These are phyloP conservation scores for Catharus ustulatus DNA, from an alignment of 2,797 vertebrate species.

Conservation along the genomic window DNA sequence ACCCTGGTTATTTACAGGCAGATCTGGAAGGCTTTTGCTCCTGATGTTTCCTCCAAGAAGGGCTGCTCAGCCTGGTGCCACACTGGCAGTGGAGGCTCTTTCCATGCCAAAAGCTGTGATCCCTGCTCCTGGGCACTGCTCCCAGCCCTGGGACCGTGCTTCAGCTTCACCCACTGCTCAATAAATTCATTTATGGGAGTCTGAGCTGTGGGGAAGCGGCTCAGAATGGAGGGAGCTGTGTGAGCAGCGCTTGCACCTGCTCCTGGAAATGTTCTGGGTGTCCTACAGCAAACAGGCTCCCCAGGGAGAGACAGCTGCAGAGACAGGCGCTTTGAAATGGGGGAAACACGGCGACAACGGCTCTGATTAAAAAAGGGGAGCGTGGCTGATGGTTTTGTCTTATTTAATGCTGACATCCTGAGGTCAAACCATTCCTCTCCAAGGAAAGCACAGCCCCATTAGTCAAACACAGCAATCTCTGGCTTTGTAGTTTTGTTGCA, in stretches of 20 bases:
- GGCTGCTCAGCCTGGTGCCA: accelerated
- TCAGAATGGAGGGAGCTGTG: not conserved
- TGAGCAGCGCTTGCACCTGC: not conserved
- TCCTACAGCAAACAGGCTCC: not conserved
- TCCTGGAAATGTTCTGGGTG: not conserved
- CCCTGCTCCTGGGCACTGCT: not conserved
- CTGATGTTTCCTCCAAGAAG: not conserved
- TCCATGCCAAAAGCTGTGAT: not conserved
- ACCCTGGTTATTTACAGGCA: not conserved
- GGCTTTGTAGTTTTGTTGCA: constrained; percentile 43
- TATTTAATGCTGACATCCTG: constrained; percentile 65
- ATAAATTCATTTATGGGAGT: accelerated
- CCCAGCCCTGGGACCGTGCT: accelerated
- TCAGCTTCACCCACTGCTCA: accelerated
- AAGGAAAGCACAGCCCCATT: constrained; percentile 33
- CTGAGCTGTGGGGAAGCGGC: not conserved
- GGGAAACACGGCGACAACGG: accelerated
- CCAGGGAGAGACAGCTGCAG: not conserved
- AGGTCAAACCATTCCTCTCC: constrained; percentile 59
- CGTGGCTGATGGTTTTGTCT: constrained; percentile 30
- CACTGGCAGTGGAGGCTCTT: not conserved
- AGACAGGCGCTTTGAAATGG: not conserved
- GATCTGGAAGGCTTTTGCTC: not conserved
- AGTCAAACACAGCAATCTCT: constrained; percentile 45
- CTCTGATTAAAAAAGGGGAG: not conserved